Evolutionary conservation across 1,140 invertebrate genomes (phyloP), one percentile per base, ranked within the genome.

Genomic region (Drosophila tani): DNA sequence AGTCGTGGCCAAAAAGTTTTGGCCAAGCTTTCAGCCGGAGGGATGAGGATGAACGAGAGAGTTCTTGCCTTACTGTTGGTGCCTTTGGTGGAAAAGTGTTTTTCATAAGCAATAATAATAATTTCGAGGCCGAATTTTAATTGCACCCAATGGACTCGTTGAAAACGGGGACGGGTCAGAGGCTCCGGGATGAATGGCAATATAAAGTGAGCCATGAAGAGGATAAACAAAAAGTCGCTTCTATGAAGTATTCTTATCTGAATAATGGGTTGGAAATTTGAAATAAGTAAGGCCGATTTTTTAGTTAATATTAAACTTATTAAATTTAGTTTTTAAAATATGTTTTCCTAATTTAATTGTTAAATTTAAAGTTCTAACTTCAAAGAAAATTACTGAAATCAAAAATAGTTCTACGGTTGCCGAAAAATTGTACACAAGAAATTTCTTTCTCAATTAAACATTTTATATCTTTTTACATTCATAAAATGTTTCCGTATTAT

Each of bases 91-190:
- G 83, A 82, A 83, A 86, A 87, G 76, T 83, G 81, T 87, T 87
- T 87, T 88, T 88, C 81, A 88, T 88, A 80, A 88, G 83, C 80
- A 87, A 83, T 88, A 87, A 87, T 80, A 87, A 87, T 88, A 87
- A 87, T 87, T 88, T 87, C 71, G 80, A 80, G 84, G 84, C 80
- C 80, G 80, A 88, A 83, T 86, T 86, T 88, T 87, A 87, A 87
- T 87, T 87, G 77, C 81, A 80, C 83, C 83, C 83, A 83, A 78
- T 79, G 78, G 83, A 75, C 83, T 81, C 84, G 86, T 87, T 84
- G 76, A 64, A 83, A 70, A 60, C 32, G 59, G 62, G 56, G 64
- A 65, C 53, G 75, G 75, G 74, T 17, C 56, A 53, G 63, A 19
- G 9, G 35, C 38, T 43, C 14, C 50, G 49, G 55, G 43, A 77